Conservation (phyloP, 2,888 invertebrate species). For the Acanthosepion esculentum region DNA sequence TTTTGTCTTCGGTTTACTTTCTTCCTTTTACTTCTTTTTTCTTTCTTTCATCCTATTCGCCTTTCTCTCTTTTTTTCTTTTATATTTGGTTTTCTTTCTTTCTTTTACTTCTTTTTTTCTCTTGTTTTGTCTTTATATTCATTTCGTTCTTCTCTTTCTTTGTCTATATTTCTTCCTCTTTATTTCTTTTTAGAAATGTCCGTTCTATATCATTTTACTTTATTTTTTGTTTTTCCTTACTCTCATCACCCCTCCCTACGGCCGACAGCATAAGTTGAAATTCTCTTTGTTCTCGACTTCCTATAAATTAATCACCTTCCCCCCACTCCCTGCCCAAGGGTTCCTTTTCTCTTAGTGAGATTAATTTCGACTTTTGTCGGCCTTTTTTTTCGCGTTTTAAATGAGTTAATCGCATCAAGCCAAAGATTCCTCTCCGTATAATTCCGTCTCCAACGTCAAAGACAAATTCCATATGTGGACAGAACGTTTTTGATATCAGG, state of each 20-base stretch:
- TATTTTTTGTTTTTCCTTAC: background rate
- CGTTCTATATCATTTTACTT: background rate
- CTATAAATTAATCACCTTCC: background rate
- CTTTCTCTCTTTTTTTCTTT: too few relatives aligned
- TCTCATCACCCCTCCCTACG: background rate
- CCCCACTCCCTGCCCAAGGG: background rate
- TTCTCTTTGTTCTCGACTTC: background rate
- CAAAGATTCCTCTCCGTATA: background rate
- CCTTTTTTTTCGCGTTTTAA: background rate
- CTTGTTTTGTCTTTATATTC: background rate
- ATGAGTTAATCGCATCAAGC: conserved; percentile 33
- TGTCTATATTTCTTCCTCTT: background rate
- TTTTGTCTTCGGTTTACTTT: background rate
- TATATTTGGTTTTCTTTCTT: background rate
- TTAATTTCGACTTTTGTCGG: background rate
- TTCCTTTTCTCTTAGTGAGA: background rate
- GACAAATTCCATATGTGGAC: background rate
- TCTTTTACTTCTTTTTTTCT: background rate
- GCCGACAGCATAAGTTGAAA: background rate
- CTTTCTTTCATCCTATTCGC: background rate
- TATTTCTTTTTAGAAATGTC: background rate
- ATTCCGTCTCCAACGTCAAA: background rate
- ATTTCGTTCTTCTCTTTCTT: background rate
- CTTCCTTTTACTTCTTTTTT: background rate
- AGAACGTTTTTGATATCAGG: background rate